Evolutionary conservation across 2,888 invertebrate species (phyloP).

Genomic region (Rosalia funebris): DNA sequence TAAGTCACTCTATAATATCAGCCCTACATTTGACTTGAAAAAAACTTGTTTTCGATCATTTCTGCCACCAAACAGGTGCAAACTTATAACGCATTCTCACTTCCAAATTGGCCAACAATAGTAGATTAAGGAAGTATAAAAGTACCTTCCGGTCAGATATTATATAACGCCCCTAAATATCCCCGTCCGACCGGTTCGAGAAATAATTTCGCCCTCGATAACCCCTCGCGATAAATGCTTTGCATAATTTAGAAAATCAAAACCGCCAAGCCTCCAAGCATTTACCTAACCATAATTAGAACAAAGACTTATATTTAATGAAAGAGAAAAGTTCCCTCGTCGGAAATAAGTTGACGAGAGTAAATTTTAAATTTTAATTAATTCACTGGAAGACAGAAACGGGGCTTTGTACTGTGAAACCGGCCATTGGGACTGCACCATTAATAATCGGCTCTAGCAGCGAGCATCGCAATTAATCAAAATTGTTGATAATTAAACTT

Average conservation of each 20-base stretch:
- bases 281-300: constrained; percentile 9
- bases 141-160: too few species aligned
- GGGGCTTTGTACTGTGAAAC: constrained; percentile 7
- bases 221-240: constrained; percentile 7
- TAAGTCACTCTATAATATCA: too few species aligned
- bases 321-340: constrained; percentile 15
- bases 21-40: too few species aligned
- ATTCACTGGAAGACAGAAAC: constrained; percentile 1
- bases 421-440: constrained; percentile 7
- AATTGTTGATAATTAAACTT: constrained; percentile 20
- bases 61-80: too few species aligned
- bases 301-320: constrained; percentile 16
- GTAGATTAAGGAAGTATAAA: too few species aligned
- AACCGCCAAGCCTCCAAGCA: constrained; percentile 16
- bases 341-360: constrained; percentile 22
- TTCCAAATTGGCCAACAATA: too few species aligned
- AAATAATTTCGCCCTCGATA: too few species aligned
- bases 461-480: constrained; percentile 18
- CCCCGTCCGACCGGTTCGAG: too few species aligned
- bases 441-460: constrained; percentile 14
- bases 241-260: constrained; percentile 31
- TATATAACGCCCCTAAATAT: too few species aligned
- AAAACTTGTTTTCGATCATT: too few species aligned
- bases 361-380: constrained; percentile 22
- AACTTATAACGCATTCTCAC: too few species aligned